Conservation (phyloP, 2,113 vertebrate species). For the Campylomormyrus numenius region DNA sequence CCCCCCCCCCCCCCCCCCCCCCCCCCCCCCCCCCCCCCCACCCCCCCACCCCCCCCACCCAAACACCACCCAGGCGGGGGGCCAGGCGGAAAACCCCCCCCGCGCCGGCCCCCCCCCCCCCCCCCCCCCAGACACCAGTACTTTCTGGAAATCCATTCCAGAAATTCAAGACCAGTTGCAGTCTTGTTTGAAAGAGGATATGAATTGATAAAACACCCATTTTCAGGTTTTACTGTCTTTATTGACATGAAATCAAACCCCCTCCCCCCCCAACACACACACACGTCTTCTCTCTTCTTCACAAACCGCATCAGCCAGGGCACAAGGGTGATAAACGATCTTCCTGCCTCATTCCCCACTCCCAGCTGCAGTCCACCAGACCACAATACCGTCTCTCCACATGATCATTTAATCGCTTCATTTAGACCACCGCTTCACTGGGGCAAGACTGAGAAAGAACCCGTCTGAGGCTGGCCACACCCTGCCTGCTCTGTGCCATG, state of each 20-base stretch:
- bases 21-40: no score
- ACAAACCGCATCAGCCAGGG: background rate
- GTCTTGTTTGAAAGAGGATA: background rate
- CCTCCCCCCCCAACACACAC: background rate
- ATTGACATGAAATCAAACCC: background rate
- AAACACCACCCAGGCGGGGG: no score
- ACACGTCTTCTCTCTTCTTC: background rate
- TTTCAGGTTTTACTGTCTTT: background rate
- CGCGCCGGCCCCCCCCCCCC: background rate
- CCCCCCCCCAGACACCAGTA: background rate
- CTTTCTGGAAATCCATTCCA: background rate
- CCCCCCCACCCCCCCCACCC: background rate
- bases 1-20: background rate
- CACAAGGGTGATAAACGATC: background rate
- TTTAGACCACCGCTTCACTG: background rate
- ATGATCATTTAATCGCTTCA: background rate
- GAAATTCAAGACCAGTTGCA: background rate
- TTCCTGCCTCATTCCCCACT: background rate
- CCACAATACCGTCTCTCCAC: background rate
- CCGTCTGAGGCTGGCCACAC: background rate
- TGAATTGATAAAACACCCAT: background rate
- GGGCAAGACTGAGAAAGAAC: background rate
- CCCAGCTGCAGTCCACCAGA: background rate
- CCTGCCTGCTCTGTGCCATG: background rate
- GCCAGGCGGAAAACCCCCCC: no score